phyloP scores from a whole-genome alignment of 2,113 vertebrate genomes.

The Callocephalon fimbriatum region DNA sequence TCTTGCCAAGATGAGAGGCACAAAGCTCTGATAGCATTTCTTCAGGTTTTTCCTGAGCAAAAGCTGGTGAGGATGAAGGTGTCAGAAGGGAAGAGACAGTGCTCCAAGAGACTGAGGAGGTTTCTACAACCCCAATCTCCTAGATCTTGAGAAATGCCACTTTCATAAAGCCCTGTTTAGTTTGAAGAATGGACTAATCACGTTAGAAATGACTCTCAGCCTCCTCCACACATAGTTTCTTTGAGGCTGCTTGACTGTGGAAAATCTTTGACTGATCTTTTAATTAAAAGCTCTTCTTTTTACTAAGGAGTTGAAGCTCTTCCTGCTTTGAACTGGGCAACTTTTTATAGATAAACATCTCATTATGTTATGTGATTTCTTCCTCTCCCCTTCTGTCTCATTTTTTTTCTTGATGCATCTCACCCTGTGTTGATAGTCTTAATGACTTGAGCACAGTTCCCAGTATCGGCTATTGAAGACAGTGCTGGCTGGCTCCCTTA shows the following conservation, averaged over 20 bases:
- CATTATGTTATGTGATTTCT: conserved; percentile 36
- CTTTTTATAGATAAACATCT: conserved; percentile 58
- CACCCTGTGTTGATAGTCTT: background rate
- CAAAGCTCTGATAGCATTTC: background rate
- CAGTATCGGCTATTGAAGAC: background rate
- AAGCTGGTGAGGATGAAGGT: background rate
- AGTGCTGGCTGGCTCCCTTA: background rate
- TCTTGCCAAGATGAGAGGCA: background rate
- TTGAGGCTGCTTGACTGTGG: conserved; percentile 50
- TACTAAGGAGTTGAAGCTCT: background rate
- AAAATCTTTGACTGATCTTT: conserved; percentile 59
- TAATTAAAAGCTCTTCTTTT: conserved; percentile 35
- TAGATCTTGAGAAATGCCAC: background rate
- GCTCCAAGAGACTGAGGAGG: background rate
- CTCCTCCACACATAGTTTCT: conserved; percentile 51
- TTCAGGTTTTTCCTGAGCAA: background rate
- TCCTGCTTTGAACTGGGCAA: conserved; percentile 59
- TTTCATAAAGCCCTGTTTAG: background rate
- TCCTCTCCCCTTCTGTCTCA: conserved; percentile 15
- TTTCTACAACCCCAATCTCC: background rate
- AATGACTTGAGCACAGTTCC: background rate
- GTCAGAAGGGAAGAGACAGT: background rate
- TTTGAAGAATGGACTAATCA: conserved; percentile 31
- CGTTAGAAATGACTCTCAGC: conserved; percentile 8
- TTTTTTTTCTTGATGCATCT: conserved; percentile 24